Conservation (phyloP, 1,140 invertebrate genomes). For the Tetraneura akinire region DNA sequence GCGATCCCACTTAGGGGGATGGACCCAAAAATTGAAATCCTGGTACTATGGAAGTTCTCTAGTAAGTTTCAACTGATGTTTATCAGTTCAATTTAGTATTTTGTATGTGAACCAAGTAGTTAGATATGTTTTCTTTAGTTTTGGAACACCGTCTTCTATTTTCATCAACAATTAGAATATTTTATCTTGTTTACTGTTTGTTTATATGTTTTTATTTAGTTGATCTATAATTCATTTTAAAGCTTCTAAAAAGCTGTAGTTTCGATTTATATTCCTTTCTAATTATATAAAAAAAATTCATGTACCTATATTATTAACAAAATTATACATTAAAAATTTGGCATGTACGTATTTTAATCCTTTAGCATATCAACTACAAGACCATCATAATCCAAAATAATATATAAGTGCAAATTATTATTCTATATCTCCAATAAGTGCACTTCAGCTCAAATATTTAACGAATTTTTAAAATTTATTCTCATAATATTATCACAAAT, state of each 20-base stretch:
- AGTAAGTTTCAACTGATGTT: constrained; percentile 70
- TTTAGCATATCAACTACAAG: constrained; percentile 42
- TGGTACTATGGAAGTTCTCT: constrained; percentile 92
- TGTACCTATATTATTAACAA: too few species aligned
- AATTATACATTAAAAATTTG: background rate
- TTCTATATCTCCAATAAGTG: constrained; percentile 36
- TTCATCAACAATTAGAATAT: constrained; percentile 32
- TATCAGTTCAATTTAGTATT: constrained; percentile 48
- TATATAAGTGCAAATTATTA: constrained; percentile 14
- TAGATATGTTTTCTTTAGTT: constrained; percentile 47
- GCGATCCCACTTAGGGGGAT: constrained; percentile 85
- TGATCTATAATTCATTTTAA: constrained; percentile 32
- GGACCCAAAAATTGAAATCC: constrained; percentile 90
- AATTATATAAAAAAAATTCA: background rate
- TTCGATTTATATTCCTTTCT: constrained; percentile 22
- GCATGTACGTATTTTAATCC: constrained; percentile 36
- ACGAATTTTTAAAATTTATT: constrained; percentile 8
- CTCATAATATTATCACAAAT: constrained; percentile 14
- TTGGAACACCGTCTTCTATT: constrained; percentile 39
- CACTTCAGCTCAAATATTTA: constrained; percentile 27
- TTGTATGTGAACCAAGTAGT: constrained; percentile 51
- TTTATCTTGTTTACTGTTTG: constrained; percentile 40
- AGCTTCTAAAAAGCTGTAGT: constrained; percentile 39
- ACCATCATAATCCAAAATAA: constrained; percentile 28
- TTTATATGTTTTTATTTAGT: constrained; percentile 42